phyloP scores from a whole-genome alignment of 1,140 invertebrate genomes.

The Paralvinella palmiformis region DNA sequence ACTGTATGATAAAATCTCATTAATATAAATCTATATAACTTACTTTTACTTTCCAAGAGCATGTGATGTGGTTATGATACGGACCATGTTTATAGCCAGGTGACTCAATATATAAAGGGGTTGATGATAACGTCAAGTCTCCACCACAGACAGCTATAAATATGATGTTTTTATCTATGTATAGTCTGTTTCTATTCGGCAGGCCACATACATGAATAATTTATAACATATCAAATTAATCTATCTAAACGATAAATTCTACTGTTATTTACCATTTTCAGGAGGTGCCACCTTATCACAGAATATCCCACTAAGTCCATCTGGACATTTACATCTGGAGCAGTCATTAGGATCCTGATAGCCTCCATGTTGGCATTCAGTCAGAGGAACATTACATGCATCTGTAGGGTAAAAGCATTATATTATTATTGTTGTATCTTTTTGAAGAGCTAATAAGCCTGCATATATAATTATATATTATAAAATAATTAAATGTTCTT shows the following conservation, averaged over 20 bases:
- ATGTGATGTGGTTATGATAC: too few species aligned
- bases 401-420: too few species aligned
- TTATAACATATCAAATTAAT: neutral
- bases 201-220: neutral
- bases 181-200: neutral
- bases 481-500: too few species aligned
- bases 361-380: conserved; percentile 29
- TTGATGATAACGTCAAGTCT: neutral
- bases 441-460: too few species aligned
- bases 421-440: too few species aligned
- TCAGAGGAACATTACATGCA: neutral
- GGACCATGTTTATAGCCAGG: neutral
- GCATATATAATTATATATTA: too few species aligned
- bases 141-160: neutral
- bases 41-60: too few species aligned
- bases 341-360: conserved; percentile 44
- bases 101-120: neutral
- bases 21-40: neutral
- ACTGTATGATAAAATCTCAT: neutral
- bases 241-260: too few species aligned
- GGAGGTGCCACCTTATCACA: conserved; percentile 28
- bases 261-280: neutral
- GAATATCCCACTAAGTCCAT: conserved; percentile 30
- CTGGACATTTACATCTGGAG: conserved; percentile 35
- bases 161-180: neutral